Conservation (phyloP, 2,888 invertebrate genomes). For the Acanthosepion pharaonis region DNA sequence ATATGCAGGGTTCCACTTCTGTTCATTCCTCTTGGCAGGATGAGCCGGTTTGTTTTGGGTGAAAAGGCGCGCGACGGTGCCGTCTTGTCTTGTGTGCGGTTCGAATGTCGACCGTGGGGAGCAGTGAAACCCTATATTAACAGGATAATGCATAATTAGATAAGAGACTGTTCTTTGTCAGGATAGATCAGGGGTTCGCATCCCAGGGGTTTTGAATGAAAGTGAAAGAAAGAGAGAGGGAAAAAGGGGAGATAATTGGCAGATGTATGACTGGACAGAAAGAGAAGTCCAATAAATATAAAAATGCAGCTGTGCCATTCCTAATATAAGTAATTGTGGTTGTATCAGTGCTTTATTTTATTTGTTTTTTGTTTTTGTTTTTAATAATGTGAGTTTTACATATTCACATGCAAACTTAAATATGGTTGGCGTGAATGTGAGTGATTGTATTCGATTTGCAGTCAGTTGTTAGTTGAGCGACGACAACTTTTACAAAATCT, state of each 20-base stretch:
- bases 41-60: not conserved
- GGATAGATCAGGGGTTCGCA: slow-evolving; percentile 6
- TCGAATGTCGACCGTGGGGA: slow-evolving; percentile 33
- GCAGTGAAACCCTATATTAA: not conserved
- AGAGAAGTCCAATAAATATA: not conserved
- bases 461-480: too few species aligned
- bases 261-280: not conserved
- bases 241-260: not conserved
- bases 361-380: too few species aligned
- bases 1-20: not conserved
- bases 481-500: too few species aligned
- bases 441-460: too few species aligned
- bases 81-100: not conserved
- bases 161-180: slow-evolving; percentile 33
- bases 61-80: slow-evolving; percentile 9
- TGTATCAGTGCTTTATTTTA: too few species aligned
- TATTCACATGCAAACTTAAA: too few species aligned
- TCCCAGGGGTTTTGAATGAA: not conserved
- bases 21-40: not conserved
- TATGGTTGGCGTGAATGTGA: too few species aligned
- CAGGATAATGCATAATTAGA: not conserved
- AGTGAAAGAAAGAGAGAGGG: not conserved
- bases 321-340: too few species aligned
- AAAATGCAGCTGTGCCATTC: not conserved
- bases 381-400: too few species aligned